Evolutionary conservation across 1,140 invertebrate genomes (phyloP), one percentile per base, ranked within the genome.

Genomic region (Ylistrum balloti): DNA sequence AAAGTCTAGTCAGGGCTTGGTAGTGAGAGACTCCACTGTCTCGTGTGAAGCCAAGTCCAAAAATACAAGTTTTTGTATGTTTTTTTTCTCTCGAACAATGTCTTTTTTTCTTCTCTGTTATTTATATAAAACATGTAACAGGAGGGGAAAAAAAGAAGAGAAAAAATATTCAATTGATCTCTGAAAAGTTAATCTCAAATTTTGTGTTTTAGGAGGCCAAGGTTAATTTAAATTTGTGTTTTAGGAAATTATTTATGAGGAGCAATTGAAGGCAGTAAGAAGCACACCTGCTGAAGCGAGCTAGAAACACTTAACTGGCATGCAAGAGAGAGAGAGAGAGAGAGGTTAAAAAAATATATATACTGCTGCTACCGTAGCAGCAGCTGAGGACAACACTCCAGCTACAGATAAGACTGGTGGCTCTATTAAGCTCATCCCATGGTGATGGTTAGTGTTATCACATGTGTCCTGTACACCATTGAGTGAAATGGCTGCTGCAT

Each of bases 211-310:
- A 5, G 56, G 56, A 74, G 41, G 20, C 9, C 41, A 0, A 45
- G 56, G n/a, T 74, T 74, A 28, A 74, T 28, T n/a, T 74, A n/a
- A 74, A 28, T 74, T 74, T 74, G 56, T 74, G 56, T 74, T 74
- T 74, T 28, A n/a, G 56, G 56, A 74, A n/a, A 74, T 74, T 28
- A 74, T 28, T 74, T 74, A 28, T 74, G 45, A 17, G 56, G 56
- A 74, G 28, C 56, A 74, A 22, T 74, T 74, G 22, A n/a, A 74
- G 56, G n/a, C 56, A 74, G 56, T 74, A 74, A 74, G 9, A 74
- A 74, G 56, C 56, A 74, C 56, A 74, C 56, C 56, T 74, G 56
- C 56, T 74, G 56, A 74, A 74, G 56, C 56, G 45, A 48, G 45
- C 20, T 48, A 22, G 11, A 20, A 48, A 48, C 45, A 48, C 45